Evolutionary conservation across 2,113 vertebrate genomes (phyloP), one percentile per base, ranked within the genome.

Genomic region (Hoplias malabaricus): DNA sequence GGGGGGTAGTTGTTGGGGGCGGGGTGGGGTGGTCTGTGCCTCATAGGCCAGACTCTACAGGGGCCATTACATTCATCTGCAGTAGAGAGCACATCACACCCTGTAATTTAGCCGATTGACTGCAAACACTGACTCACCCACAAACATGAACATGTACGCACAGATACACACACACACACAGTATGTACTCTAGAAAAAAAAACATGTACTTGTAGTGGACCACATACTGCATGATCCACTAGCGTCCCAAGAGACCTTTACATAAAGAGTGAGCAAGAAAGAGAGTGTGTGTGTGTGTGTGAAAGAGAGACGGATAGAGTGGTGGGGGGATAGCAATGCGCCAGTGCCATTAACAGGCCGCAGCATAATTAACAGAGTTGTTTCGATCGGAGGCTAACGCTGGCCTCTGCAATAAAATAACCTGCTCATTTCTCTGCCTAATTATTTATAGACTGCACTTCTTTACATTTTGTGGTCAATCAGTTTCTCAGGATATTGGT

Each of bases 391-490:
- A 66, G 73, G 75, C 79, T 31, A 38, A 23, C 31, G 40, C 86
- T 84, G 73, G 77, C 82, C 82, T 48, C 23, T 82, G 84, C 88
- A 83, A 86, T 90, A 88, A 89, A 89, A 84, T 78, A 86, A 85
- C 87, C 80, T 70, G 82, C 86, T 89, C 85, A 88, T 90, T 89
- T 91, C 88, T 87, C 84, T 42, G 82, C 80, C 77, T 90, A 88
- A 91, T 92, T 90, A 91, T 91, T 92, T 92, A 89, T 90, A 88
- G 90, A 90, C 88, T 77, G 79, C 77, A 84, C 80, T 88, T 78
- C 89, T 91, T 89, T 87, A 89, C 83, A 80, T 88, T 87, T 87
- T 88, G 90, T 78, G 86, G 89, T 90, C 90, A 86, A 85, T 89
- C 85, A 82, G 84, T 80, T 89, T 87, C 86, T 88, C 87, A 87